Evolutionary conservation across 2,888 invertebrate species (phyloP).

Genomic region (Apamea monoglypha): DNA sequence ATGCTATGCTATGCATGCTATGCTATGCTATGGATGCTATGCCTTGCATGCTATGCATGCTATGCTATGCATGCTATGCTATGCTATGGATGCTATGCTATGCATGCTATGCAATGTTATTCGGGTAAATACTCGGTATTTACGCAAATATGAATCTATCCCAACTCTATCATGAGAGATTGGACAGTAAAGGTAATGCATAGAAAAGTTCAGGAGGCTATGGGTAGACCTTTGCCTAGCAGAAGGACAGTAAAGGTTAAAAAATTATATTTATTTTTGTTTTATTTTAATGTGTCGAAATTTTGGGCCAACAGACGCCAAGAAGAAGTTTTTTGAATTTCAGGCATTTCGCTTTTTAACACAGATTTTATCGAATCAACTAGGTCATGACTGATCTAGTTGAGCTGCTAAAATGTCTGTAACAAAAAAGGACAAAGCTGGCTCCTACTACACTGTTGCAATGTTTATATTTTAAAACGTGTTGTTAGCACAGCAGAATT

Average conservation of each 20-base stretch:
- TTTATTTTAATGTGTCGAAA: not conserved
- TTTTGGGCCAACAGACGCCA: too few relatives aligned
- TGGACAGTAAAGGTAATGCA: not conserved
- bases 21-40: too few relatives aligned
- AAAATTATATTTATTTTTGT: not conserved
- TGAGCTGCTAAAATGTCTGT: not conserved
- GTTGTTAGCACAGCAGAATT: slow-evolving; percentile 69
- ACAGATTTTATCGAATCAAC: slow-evolving; percentile 3
- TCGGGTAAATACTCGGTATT: too few relatives aligned
- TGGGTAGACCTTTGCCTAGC: not conserved
- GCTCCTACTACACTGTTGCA: not conserved
- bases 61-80: too few relatives aligned
- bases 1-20: too few relatives aligned
- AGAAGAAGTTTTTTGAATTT: not conserved
- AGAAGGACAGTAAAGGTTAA: not conserved
- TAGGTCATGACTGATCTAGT: not conserved
- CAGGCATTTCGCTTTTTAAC: not conserved
- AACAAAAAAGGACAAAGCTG: slow-evolving; percentile 8
- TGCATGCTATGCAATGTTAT: too few relatives aligned
- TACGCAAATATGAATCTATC: too few relatives aligned
- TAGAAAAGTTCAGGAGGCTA: not conserved
- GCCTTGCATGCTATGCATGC: too few relatives aligned
- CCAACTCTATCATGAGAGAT: not conserved
- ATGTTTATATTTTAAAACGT: slow-evolving; percentile 62
- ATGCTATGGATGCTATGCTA: too few relatives aligned